Evolutionary conservation across 2,113 vertebrate species (phyloP).

Genomic region (Pelecanus crispus): DNA sequence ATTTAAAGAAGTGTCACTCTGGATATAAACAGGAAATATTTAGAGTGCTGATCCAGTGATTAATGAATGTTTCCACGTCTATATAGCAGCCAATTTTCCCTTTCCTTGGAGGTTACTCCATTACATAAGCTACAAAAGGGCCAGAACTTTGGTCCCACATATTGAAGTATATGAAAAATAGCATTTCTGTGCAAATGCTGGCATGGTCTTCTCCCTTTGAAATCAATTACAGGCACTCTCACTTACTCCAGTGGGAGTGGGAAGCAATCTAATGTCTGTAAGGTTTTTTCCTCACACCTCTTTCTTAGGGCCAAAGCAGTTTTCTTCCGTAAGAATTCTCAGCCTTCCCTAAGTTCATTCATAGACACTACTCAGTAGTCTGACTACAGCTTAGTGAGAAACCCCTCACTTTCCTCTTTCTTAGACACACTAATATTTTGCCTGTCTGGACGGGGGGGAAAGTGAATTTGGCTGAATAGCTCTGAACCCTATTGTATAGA

Average conservation of each 20-base stretch:
- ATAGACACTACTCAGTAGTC: background rate
- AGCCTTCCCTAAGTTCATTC: background rate
- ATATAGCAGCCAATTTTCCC: constrained; percentile 34
- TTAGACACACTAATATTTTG: background rate
- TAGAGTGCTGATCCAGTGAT: constrained; percentile 53
- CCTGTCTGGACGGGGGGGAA: background rate
- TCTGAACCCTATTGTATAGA: background rate
- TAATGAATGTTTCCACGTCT: constrained; percentile 40
- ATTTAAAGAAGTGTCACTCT: constrained; percentile 46
- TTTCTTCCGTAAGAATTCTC: background rate
- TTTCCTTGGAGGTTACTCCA: constrained; percentile 31
- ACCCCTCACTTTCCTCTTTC: background rate
- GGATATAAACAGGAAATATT: constrained; percentile 67
- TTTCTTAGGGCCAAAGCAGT: background rate
- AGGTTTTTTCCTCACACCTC: background rate
- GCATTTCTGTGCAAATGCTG: background rate
- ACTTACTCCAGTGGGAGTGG: background rate
- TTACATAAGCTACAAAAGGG: constrained; percentile 25
- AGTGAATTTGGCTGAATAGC: background rate
- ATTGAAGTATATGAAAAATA: background rate
- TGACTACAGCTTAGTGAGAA: background rate
- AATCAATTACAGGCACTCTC: background rate
- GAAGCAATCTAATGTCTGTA: background rate
- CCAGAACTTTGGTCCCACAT: background rate
- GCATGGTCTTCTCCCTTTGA: background rate